Percentiles rank a stretch among this genome's conserved stretches.
These are phyloP conservation scores for Drosophila nr. fundita DNA, from an alignment of 2,888 invertebrate genomes.

Conservation along the genomic window DNA sequence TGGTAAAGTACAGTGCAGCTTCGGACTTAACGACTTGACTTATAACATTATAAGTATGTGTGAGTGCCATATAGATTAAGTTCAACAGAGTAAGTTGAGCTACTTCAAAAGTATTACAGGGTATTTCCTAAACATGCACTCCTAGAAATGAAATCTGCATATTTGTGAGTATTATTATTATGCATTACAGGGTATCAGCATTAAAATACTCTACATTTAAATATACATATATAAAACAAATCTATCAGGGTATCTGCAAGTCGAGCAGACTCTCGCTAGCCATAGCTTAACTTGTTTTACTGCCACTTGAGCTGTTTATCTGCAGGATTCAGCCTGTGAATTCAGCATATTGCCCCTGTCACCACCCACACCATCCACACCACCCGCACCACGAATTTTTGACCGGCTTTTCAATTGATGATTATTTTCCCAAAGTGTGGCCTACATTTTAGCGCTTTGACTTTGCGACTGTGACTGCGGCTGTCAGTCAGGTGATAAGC, in stretches of 20 bases:
- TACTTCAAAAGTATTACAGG: not conserved
- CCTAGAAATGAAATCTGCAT: not conserved
- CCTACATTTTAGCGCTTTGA: slow-evolving; percentile 61
- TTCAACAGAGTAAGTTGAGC: not conserved
- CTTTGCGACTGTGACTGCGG: not conserved
- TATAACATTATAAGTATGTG: not conserved
- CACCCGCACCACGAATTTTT: slow-evolving; percentile 2
- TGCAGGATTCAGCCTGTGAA: slow-evolving; percentile 49
- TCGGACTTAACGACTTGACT: not conserved
- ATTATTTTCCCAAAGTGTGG: slow-evolving; percentile 45
- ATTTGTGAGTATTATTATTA: not conserved
- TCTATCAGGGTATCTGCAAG: not conserved
- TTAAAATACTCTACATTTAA: too few relatives aligned
- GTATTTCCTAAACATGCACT: not conserved
- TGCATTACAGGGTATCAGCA: too few relatives aligned
- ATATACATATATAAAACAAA: too few relatives aligned
- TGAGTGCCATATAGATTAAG: not conserved
- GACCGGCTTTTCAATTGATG: slow-evolving; percentile 30
- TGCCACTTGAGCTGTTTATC: slow-evolving; percentile 65
- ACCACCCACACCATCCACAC: slow-evolving; percentile 1
- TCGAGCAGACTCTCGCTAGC: not conserved
- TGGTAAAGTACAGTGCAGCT: not conserved
- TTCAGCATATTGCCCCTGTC: not conserved
- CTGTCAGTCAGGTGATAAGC: slow-evolving; percentile 36
- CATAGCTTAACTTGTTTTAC: slow-evolving; percentile 10